phyloP scores from a whole-genome alignment of 2,113 vertebrate species.

The Lasiurus borealis region DNA sequence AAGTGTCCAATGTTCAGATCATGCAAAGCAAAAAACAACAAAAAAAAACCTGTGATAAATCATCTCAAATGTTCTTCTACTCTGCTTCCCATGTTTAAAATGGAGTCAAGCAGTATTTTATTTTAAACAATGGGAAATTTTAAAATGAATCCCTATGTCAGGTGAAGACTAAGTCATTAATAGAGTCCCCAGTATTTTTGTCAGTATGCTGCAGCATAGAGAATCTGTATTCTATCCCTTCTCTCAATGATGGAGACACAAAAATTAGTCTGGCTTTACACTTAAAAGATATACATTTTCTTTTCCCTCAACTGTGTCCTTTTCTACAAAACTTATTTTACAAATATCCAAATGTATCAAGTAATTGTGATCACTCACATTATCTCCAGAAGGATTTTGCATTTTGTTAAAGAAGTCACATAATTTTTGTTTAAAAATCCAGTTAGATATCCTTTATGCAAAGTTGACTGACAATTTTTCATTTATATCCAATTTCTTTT shows the following conservation, averaged over 20 bases:
- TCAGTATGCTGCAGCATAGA: background rate
- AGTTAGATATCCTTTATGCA: background rate
- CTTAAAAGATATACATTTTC: background rate
- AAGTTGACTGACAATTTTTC: constrained; percentile 25
- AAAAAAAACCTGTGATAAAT: background rate
- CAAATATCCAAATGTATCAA: background rate
- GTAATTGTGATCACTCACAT: background rate
- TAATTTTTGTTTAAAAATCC: background rate
- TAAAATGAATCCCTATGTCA: background rate
- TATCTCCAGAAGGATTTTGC: background rate
- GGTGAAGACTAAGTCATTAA: background rate
- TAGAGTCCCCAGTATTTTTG: background rate
- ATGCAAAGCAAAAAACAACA: background rate
- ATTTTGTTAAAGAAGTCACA: constrained; percentile 18
- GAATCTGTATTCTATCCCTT: background rate
- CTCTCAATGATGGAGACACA: background rate
- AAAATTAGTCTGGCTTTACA: background rate
- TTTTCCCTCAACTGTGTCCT: background rate
- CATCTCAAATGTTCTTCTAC: background rate
- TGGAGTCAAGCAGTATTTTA: background rate
- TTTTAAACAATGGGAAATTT: background rate
- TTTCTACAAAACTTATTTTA: background rate
- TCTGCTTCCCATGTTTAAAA: background rate
- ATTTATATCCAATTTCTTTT: constrained; percentile 32
- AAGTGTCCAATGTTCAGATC: background rate